phyloP scores from a whole-genome alignment of 2,797 vertebrate species.

The Anabacerthia variegaticeps region DNA sequence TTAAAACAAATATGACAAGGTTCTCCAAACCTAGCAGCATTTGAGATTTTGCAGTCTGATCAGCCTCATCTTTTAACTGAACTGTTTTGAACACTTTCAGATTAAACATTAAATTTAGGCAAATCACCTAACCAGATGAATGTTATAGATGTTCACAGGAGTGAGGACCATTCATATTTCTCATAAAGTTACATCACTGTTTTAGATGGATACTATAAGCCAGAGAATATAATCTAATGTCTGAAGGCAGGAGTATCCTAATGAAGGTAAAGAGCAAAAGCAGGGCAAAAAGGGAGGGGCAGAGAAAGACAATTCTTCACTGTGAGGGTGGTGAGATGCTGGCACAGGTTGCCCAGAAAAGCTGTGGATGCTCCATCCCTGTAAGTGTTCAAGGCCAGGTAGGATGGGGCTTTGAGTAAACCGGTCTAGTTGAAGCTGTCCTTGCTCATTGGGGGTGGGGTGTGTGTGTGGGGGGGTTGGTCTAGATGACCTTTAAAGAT shows the following conservation, averaged over 20 bases:
- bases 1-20: not conserved
- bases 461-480: not conserved
- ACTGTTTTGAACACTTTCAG: not conserved
- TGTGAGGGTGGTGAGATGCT: not conserved
- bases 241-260: not conserved
- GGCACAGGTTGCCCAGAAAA: not conserved
- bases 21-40: not conserved
- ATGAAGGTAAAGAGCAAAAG: not conserved
- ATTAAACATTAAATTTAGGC: not conserved
- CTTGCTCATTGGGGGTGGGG: not conserved
- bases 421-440: not conserved
- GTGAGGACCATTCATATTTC: not conserved
- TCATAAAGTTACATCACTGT: not conserved
- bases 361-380: not conserved
- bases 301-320: not conserved
- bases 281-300: not conserved
- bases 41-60: not conserved
- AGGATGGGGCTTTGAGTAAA: not conserved
- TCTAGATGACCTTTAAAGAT: not conserved
- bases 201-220: not conserved
- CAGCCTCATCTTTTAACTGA: not conserved
- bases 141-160: not conserved
- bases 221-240: not conserved
- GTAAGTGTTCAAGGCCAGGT: not conserved
- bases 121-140: not conserved